Evolutionary conservation across 2,797 vertebrate species (phyloP).

Genomic region (Chiloscyllium punctatum): DNA sequence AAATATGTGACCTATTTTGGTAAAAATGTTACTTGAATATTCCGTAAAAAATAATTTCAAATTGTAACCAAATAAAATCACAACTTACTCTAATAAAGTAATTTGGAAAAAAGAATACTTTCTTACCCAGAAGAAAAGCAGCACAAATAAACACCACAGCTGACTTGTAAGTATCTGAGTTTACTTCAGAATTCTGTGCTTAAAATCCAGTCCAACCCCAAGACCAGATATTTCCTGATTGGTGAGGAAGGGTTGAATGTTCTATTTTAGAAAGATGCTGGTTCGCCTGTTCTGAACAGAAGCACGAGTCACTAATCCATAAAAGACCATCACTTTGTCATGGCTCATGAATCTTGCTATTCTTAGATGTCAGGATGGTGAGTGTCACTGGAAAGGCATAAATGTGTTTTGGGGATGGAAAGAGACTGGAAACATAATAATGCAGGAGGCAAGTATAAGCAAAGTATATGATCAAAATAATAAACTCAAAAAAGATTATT

Average conservation of each 20-base stretch:
- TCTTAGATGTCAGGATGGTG: neutral
- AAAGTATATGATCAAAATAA: neutral
- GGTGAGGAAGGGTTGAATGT: neutral
- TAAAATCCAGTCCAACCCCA: conserved; percentile 12
- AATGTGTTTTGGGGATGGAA: neutral
- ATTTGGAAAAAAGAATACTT: neutral
- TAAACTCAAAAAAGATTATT: no score
- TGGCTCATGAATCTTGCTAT: neutral
- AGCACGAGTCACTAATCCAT: conserved; percentile 19
- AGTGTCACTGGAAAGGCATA: neutral
- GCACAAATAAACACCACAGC: no score
- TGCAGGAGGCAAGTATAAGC: neutral
- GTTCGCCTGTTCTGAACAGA: neutral
- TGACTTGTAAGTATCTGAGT: neutral
- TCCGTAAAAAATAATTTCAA: neutral
- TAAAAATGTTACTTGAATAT: neutral
- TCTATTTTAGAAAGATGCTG: conserved; percentile 20
- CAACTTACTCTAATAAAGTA: neutral
- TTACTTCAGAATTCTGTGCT: neutral
- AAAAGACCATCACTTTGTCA: conserved; percentile 24
- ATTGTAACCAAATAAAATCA: neutral
- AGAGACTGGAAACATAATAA: neutral
- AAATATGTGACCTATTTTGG: neutral
- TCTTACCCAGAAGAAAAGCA: neutral
- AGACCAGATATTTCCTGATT: conserved; percentile 20